Evolutionary conservation across 2,888 invertebrate genomes (phyloP).

Genomic region (Thera britannica): DNA sequence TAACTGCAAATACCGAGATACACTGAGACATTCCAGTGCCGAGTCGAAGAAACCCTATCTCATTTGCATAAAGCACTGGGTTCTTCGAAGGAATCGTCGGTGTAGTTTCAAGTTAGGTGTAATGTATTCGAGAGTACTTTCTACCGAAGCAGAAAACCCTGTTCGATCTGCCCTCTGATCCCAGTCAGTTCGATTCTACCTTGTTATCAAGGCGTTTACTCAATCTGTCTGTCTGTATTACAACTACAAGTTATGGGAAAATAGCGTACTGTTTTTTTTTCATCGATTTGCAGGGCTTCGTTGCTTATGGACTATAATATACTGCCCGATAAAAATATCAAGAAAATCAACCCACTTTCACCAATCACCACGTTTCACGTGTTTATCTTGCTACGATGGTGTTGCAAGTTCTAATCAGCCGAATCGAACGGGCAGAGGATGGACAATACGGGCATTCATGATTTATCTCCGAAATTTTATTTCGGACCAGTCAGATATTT

Average conservation of each 20-base stretch:
- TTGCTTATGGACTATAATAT: too few relatives aligned
- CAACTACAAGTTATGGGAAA: too few relatives aligned
- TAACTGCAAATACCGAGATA: slow-evolving; percentile 37
- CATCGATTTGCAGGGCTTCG: too few relatives aligned
- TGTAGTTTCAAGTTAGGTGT: slow-evolving; percentile 17
- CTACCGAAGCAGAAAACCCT: slow-evolving; percentile 26
- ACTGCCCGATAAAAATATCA: too few relatives aligned
- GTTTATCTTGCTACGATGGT: neutral
- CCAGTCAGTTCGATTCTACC: slow-evolving; percentile 16
- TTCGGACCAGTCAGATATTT: slow-evolving; percentile 30
- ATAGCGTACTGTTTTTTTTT: too few relatives aligned
- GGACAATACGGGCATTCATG: slow-evolving; percentile 12
- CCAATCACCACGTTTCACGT: too few relatives aligned
- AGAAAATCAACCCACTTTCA: too few relatives aligned
- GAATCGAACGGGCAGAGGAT: neutral
- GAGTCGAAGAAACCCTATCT: slow-evolving; percentile 26
- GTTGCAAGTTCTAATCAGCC: neutral
- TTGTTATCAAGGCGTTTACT: neutral
- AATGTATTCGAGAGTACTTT: slow-evolving; percentile 28
- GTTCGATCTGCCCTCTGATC: slow-evolving; percentile 13
- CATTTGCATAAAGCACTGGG: slow-evolving; percentile 25
- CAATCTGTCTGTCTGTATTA: neutral
- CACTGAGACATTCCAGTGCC: slow-evolving; percentile 18
- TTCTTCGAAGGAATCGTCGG: slow-evolving; percentile 23
- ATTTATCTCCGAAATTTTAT: slow-evolving; percentile 44